Conservation (phyloP, 2,888 invertebrate species). For the Tiliacea aurago region DNA sequence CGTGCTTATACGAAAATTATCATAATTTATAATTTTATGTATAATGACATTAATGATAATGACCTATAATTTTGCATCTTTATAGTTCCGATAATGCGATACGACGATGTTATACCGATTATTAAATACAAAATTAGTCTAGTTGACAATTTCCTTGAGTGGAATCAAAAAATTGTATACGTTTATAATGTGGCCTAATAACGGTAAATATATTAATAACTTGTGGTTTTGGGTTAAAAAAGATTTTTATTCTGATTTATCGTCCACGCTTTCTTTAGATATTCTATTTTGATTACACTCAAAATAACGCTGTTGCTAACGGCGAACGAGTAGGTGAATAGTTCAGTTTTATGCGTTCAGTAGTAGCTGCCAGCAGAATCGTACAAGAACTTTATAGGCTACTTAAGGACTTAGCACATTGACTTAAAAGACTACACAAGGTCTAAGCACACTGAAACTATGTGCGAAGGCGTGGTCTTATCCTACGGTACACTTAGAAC, state of each 20-base stretch:
- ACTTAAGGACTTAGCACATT: constrained; percentile 39
- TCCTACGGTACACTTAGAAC: neutral
- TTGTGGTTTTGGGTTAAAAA: constrained; percentile 33
- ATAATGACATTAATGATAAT: constrained; percentile 28
- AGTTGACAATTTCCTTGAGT: constrained; percentile 39
- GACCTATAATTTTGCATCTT: constrained; percentile 57
- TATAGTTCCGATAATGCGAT: constrained; percentile 53
- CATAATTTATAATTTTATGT: constrained; percentile 63
- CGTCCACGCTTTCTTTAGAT: constrained; percentile 19
- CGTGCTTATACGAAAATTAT: constrained; percentile 62
- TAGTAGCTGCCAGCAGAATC: constrained; percentile 20
- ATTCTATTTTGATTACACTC: constrained; percentile 33
- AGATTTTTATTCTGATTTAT: constrained; percentile 46
- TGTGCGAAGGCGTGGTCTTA: constrained; percentile 7
- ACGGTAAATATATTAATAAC: constrained; percentile 50
- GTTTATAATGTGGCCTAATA: constrained; percentile 43
- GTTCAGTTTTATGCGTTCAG: constrained; percentile 16
- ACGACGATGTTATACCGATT: constrained; percentile 40
- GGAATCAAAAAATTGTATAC: constrained; percentile 28
- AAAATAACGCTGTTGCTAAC: constrained; percentile 34
- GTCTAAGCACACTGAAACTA: constrained; percentile 16
- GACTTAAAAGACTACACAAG: constrained; percentile 20
- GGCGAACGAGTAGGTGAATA: neutral
- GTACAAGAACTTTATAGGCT: constrained; percentile 39
- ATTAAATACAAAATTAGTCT: constrained; percentile 46